These are phyloP conservation scores for Arctopsyche grandis DNA, from an alignment of 1,140 invertebrate genomes.

Conservation along the genomic window DNA sequence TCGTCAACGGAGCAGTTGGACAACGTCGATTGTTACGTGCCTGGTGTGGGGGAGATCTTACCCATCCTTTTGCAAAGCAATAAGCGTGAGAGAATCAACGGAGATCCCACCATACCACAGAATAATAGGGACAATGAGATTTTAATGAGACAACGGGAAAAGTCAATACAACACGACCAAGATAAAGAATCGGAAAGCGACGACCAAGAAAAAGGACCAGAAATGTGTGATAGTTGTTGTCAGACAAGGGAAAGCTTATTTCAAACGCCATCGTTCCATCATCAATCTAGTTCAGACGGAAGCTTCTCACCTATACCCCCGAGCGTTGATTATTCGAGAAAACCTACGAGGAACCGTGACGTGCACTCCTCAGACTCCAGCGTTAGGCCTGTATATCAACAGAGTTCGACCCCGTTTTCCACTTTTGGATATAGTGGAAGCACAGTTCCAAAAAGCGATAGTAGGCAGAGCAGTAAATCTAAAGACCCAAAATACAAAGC, in stretches of 20 bases:
- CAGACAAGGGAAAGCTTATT: slow-evolving; percentile 83
- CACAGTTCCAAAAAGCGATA: slow-evolving; percentile 65
- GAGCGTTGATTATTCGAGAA: slow-evolving; percentile 51
- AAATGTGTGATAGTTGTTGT: slow-evolving; percentile 81
- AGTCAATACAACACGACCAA: slow-evolving; percentile 63
- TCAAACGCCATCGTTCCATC: slow-evolving; percentile 60
- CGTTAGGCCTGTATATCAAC: slow-evolving; percentile 28
- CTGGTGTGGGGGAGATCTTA: slow-evolving; percentile 62
- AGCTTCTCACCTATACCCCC: slow-evolving; percentile 46
- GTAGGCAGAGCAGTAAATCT: slow-evolving; percentile 60
- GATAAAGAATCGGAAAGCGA: slow-evolving; percentile 60
- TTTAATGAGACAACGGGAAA: slow-evolving; percentile 65
- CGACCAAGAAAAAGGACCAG: slow-evolving; percentile 60
- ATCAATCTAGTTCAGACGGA: slow-evolving; percentile 58
- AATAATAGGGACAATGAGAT: slow-evolving; percentile 57
- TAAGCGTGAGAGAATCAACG: background rate
- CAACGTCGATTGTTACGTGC: slow-evolving; percentile 62
- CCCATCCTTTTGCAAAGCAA: slow-evolving; percentile 58
- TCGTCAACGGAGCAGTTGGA: slow-evolving; percentile 42
- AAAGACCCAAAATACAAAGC: slow-evolving; percentile 68
- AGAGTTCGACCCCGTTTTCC: slow-evolving; percentile 59
- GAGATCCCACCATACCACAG: slow-evolving; percentile 7
- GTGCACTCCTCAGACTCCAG: slow-evolving; percentile 42
- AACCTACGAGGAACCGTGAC: slow-evolving; percentile 45
- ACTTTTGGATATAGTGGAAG: slow-evolving; percentile 71